These are phyloP conservation scores for Xanthia togata DNA, from an alignment of 2,888 invertebrate species.

Conservation along the genomic window DNA sequence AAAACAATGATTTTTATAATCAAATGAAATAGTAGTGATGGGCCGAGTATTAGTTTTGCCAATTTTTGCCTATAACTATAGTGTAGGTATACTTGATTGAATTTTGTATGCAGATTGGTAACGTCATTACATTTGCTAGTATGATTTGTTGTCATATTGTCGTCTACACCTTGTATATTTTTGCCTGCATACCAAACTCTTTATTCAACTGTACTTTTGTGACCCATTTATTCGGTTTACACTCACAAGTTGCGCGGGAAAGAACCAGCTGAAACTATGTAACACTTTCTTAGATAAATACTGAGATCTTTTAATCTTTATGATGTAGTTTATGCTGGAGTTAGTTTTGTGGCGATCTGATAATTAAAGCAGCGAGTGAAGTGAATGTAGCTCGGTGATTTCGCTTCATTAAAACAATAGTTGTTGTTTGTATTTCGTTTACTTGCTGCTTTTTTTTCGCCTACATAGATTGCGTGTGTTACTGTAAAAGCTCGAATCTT, in stretches of 20 bases:
- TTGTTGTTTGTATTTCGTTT: constrained; percentile 38
- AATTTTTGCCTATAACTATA: too few relatives aligned
- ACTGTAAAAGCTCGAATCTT: neutral
- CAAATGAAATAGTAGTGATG: too few relatives aligned
- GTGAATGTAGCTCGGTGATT: constrained; percentile 25
- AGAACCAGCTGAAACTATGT: constrained; percentile 39
- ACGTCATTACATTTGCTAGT: too few relatives aligned
- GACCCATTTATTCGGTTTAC: constrained; percentile 56
- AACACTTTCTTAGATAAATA: constrained; percentile 42
- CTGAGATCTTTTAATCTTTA: constrained; percentile 42
- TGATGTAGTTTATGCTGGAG: constrained; percentile 17
- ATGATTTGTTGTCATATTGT: too few relatives aligned
- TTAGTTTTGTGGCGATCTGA: constrained; percentile 10
- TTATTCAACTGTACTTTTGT: constrained; percentile 10
- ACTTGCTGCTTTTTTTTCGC: constrained; percentile 22
- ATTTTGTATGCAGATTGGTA: too few relatives aligned
- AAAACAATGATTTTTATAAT: too few relatives aligned
- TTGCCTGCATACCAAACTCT: neutral
- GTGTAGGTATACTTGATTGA: too few relatives aligned
- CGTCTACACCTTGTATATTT: too few relatives aligned
- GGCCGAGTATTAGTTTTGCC: too few relatives aligned
- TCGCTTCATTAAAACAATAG: constrained; percentile 29
- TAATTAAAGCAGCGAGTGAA: constrained; percentile 22
- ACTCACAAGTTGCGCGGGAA: constrained; percentile 28
- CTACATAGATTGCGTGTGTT: neutral